These are phyloP conservation scores for Dicycla oo DNA, from an alignment of 2,888 invertebrate species.

Conservation along the genomic window DNA sequence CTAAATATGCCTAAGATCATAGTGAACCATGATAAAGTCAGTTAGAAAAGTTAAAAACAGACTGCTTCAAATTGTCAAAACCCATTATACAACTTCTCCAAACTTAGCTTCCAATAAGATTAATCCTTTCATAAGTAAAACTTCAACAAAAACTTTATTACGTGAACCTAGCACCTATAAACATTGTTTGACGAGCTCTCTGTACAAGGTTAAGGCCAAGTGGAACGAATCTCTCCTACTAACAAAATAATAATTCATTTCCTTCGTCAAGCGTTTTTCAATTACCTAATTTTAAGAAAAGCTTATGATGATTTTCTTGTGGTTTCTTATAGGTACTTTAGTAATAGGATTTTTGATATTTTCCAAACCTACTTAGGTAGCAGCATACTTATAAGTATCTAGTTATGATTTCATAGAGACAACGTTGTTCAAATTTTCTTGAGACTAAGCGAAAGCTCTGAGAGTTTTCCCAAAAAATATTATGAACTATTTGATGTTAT, in stretches of 20 bases:
- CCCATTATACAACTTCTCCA: constrained; percentile 3
- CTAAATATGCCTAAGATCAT: neutral
- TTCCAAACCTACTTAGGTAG: neutral
- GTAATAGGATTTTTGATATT: neutral
- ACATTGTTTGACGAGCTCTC: constrained; percentile 20
- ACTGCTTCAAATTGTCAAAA: neutral
- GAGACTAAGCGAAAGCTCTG: neutral
- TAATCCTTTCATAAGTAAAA: constrained; percentile 1
- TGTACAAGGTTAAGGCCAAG: constrained; percentile 24
- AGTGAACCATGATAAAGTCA: neutral
- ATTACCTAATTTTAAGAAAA: neutral
- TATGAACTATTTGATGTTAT: too few species aligned
- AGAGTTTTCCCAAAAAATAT: neutral
- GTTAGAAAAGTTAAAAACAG: constrained; percentile 9
- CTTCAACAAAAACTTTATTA: constrained; percentile 28
- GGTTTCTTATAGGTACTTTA: neutral
- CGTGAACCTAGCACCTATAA: neutral
- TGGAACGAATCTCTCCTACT: too few species aligned
- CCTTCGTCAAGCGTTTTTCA: neutral
- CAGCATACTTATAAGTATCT: neutral
- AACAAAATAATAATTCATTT: neutral
- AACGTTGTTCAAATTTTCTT: neutral
- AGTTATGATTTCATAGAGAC: neutral
- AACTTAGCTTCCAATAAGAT: constrained; percentile 40
- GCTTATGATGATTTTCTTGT: neutral